A percentile compares a stretch with the other conserved stretches of the same genome.
These are phyloP conservation scores for Nannoperca obscura DNA, from an alignment of 2,797 vertebrate species.

Conservation along the genomic window DNA sequence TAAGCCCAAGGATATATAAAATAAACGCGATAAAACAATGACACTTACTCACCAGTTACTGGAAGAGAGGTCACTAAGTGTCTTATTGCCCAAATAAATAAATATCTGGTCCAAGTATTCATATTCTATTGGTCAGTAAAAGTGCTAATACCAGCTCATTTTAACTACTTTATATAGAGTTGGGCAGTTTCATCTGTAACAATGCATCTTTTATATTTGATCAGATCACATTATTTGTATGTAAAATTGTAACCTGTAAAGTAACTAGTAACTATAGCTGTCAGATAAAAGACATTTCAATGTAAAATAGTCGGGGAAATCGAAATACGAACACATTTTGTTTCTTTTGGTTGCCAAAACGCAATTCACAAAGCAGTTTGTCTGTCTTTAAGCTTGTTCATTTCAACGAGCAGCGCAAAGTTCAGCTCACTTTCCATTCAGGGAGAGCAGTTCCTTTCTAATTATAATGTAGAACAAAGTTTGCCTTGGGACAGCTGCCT, in stretches of 20 bases:
- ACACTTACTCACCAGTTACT: neutral
- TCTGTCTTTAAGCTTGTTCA: conserved; percentile 7
- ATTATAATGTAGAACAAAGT: conserved; percentile 7
- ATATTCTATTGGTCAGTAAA: too few relatives aligned
- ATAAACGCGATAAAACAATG: neutral
- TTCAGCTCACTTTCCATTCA: conserved; percentile 2
- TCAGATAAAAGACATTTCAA: neutral
- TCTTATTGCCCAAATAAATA: neutral
- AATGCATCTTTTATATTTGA: too few relatives aligned
- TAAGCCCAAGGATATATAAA: neutral
- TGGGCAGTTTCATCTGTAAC: too few relatives aligned
- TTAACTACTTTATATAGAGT: too few relatives aligned
- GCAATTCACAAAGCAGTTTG: neutral
- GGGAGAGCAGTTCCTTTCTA: neutral
- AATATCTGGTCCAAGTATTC: neutral
- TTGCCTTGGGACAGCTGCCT: neutral
- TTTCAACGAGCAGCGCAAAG: neutral
- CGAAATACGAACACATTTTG: neutral
- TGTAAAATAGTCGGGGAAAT: neutral
- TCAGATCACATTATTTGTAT: too few relatives aligned
- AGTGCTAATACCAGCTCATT: too few relatives aligned
- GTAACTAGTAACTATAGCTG: neutral
- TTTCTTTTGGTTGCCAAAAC: neutral
- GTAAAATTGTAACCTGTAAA: too few relatives aligned
- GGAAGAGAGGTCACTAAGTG: neutral